phyloP scores from a whole-genome alignment of 2,113 vertebrate genomes.

The Prionailurus viverrinus region DNA sequence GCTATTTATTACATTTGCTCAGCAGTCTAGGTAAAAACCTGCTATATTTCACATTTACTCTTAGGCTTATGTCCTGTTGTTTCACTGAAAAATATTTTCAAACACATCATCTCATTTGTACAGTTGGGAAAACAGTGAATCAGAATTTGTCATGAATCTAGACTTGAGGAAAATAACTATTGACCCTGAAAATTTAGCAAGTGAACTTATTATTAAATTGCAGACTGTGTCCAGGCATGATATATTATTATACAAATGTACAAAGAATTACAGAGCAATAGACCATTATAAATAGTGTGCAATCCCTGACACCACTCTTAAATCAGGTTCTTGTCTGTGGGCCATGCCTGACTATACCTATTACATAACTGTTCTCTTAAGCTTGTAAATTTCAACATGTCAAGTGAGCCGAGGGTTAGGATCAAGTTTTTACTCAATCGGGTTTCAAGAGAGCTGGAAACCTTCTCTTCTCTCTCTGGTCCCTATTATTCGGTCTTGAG shows the following conservation, averaged over 20 bases:
- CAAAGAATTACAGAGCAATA: slow-evolving; percentile 74
- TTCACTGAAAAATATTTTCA: slow-evolving; percentile 81
- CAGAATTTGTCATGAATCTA: slow-evolving; percentile 75
- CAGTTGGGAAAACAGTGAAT: slow-evolving; percentile 76
- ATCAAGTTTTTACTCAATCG: slow-evolving; percentile 47
- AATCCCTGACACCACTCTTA: slow-evolving; percentile 71
- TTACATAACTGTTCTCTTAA: slow-evolving; percentile 58
- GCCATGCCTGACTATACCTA: slow-evolving; percentile 72
- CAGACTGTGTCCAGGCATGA: slow-evolving; percentile 73
- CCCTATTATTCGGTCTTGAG: background rate
- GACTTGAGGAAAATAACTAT: slow-evolving; percentile 71
- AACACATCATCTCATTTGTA: slow-evolving; percentile 63
- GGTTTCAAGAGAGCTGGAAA: background rate
- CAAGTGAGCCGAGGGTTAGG: slow-evolving; percentile 59
- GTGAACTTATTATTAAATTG: slow-evolving; percentile 80
- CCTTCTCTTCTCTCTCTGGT: background rate
- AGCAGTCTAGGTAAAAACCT: slow-evolving; percentile 53
- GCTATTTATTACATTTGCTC: slow-evolving; percentile 68
- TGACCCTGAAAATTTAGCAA: slow-evolving; percentile 76
- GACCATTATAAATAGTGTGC: slow-evolving; percentile 74
- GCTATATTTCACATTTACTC: slow-evolving; percentile 57
- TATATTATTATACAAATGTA: slow-evolving; percentile 76
- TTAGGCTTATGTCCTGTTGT: slow-evolving; percentile 65
- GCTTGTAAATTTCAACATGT: slow-evolving; percentile 40
- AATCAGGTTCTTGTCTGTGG: slow-evolving; percentile 78